Evolutionary conservation across 2,797 vertebrate genomes (phyloP), one percentile per base, ranked within the genome.

Genomic region (Scomberomorus guttatus): DNA sequence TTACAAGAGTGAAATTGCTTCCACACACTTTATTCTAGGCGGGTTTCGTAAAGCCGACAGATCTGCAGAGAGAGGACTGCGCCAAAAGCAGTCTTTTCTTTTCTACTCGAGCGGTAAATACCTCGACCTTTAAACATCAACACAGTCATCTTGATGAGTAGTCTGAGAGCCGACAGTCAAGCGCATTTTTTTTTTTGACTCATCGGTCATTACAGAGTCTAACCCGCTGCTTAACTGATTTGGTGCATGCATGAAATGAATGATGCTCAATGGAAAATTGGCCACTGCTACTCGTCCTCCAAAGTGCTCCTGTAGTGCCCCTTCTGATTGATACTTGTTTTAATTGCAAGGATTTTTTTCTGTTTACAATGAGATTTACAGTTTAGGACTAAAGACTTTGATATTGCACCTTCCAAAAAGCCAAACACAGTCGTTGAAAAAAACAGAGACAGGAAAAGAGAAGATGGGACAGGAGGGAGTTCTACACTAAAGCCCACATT

Each of bases 1-100:
- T 93, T 91, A 93, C 75, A 88, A 87, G 85, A 88, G 63, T 90
- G 60, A 92, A 93, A 95, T 92, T 87, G 92, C 87, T 93, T 92
- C 90, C 91, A 92, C 90, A 93, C 89, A 85, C 85, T 92, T 89
- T 83, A 80, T 90, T 72, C 77, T 39, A 18, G 46, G 18, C 17
- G 46, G 46, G 32, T 54, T 57, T 61, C 55, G 63, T 62, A 50
- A 75, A 62, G 84, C 67, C 42, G 59, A 86, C 77, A 77, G 81
- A 89, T 76, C 37, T 75, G 60, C 73, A 81, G 68, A 63, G 65
- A 18, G 69, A 59, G 78, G 39, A 57, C 64, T 29, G 51, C 13
- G 72, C 77, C 81, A 77, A 59, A 27, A 79, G 83, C 27, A 59
- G 76, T 79, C 76, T 75, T 34, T 71, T 65, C 37, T 73, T 24